Percentiles rank a stretch among this genome's conserved stretches.
Conservation (phyloP, 2,113 vertebrate species). For the Austrofundulus limnaeus region DNA sequence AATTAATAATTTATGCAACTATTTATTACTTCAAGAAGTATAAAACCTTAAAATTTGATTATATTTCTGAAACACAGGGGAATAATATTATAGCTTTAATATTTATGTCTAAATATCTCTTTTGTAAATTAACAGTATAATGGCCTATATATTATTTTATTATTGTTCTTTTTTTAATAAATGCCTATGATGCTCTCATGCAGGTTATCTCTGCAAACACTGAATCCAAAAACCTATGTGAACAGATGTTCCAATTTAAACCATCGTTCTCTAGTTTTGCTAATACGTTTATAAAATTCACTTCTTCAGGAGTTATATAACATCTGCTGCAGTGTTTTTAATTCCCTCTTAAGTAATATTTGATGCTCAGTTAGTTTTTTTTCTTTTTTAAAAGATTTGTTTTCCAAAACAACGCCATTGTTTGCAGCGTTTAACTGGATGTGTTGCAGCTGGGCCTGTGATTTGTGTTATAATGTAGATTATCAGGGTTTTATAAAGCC, state of each 20-base stretch:
- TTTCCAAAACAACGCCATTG: neutral
- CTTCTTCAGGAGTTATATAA: too few species aligned
- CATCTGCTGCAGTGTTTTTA: too few species aligned
- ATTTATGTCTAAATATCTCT: neutral
- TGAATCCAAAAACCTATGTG: neutral
- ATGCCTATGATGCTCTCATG: neutral
- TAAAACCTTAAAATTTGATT: neutral
- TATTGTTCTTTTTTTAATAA: constrained; percentile 1
- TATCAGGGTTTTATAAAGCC: constrained; percentile 6
- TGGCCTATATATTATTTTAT: neutral
- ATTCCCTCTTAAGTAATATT: too few species aligned
- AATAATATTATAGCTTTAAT: neutral
- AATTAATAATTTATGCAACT: neutral
- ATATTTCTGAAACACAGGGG: neutral
- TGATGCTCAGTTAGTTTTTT: too few species aligned
- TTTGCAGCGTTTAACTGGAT: neutral
- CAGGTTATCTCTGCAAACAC: neutral
- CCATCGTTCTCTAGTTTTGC: too few species aligned
- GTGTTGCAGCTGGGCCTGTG: neutral
- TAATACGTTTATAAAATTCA: too few species aligned
- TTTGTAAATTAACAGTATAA: neutral
- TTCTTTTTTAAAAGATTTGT: too few species aligned
- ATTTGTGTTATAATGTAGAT: neutral
- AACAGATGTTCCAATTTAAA: neutral
- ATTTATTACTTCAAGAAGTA: neutral